Evolutionary conservation across 2,888 invertebrate genomes (phyloP).

Genomic region (Nycteola revayana): DNA sequence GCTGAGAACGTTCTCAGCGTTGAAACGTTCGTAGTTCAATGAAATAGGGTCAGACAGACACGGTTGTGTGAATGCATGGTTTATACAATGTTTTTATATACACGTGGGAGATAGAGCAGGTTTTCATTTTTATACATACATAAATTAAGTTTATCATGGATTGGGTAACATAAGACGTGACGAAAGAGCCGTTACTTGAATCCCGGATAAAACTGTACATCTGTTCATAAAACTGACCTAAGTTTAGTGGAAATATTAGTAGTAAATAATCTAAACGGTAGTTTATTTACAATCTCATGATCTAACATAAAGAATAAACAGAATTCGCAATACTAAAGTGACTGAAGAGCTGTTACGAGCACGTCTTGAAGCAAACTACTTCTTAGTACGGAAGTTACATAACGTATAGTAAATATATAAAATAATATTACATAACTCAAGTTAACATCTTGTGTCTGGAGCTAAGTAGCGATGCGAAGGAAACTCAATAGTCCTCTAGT

Average conservation of each 20-base stretch:
- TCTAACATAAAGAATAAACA: slow-evolving; percentile 1
- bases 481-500: no score
- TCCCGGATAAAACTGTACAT: no score
- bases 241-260: no score
- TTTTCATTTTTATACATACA: slow-evolving; percentile 16
- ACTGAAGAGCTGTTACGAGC: not conserved
- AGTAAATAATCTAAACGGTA: no score
- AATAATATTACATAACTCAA: not conserved
- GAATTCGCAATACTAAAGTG: not conserved
- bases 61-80: slow-evolving; percentile 33
- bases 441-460: no score
- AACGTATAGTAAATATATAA: slow-evolving; percentile 11
- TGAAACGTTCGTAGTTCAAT: slow-evolving; percentile 44
- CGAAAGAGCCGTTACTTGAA: slow-evolving; percentile 8
- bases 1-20: slow-evolving; percentile 50
- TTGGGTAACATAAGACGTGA: slow-evolving; percentile 25
- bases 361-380: slow-evolving; percentile 10
- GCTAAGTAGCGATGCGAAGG: no score
- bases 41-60: slow-evolving; percentile 51
- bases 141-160: slow-evolving; percentile 11
- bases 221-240: no score
- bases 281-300: not conserved
- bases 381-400: slow-evolving; percentile 27
- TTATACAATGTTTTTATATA: slow-evolving; percentile 18
- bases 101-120: slow-evolving; percentile 37